phyloP scores from a whole-genome alignment of 2,888 invertebrate genomes.

The Agriopis aurantiaria region DNA sequence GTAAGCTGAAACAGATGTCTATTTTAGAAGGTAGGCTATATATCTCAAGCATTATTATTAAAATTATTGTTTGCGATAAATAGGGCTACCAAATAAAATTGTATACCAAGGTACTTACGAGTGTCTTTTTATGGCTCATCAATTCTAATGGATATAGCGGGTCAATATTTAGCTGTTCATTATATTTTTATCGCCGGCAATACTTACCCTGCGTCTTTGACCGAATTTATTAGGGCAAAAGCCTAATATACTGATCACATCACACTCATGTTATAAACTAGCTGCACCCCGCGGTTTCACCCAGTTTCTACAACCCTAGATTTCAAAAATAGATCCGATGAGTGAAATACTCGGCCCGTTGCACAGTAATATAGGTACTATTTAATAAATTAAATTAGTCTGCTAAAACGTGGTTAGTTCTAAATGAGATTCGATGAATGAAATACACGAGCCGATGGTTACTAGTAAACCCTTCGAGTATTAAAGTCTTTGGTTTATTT shows the following conservation, averaged over 20 bases:
- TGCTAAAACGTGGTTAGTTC: slow-evolving; percentile 14
- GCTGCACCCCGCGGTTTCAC: no score
- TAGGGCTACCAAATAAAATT: neutral
- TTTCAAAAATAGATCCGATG: no score
- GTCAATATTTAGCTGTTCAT: slow-evolving; percentile 15
- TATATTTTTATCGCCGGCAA: slow-evolving; percentile 17
- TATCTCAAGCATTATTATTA: slow-evolving; percentile 1
- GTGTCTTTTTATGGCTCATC: slow-evolving; percentile 29
- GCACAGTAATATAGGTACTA: slow-evolving; percentile 5
- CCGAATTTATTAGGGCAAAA: slow-evolving; percentile 2
- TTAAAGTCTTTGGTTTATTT: neutral
- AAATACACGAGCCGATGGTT: neutral
- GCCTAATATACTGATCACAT: neutral
- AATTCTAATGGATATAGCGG: slow-evolving; percentile 19
- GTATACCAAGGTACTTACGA: neutral
- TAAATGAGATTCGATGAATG: neutral
- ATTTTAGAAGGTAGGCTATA: neutral
- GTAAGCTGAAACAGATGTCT: neutral
- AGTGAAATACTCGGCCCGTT: neutral
- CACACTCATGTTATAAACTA: no score
- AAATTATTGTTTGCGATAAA: slow-evolving; percentile 5
- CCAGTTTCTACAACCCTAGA: no score
- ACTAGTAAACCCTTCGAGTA: neutral
- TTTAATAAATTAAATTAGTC: slow-evolving; percentile 21
- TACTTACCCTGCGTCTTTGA: neutral